Conservation (phyloP, 2,888 invertebrate species). For the Isoperla grammatica region DNA sequence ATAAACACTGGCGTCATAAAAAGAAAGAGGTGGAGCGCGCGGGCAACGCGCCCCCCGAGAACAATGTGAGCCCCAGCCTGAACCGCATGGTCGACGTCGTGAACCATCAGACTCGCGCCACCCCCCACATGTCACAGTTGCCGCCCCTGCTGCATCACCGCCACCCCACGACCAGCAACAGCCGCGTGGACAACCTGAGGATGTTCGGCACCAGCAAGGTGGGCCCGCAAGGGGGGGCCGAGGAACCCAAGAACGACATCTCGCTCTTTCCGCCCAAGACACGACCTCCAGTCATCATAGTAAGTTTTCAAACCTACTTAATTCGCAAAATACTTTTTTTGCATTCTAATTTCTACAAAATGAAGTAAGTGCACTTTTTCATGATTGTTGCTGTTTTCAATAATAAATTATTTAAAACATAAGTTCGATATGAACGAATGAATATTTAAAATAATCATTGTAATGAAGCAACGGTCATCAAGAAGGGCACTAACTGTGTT, state of each 20-base stretch:
- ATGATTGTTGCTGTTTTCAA: too few species aligned
- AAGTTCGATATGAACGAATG: too few species aligned
- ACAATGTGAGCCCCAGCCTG: background rate
- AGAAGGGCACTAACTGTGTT: too few species aligned
- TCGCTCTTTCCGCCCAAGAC: conserved; percentile 9
- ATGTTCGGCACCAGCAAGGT: conserved; percentile 30
- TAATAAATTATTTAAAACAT: too few species aligned
- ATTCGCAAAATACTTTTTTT: too few species aligned
- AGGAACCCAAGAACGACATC: conserved; percentile 12
- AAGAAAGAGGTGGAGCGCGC: conserved; percentile 35
- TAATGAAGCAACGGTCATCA: too few species aligned
- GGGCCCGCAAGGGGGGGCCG: conserved; percentile 23
- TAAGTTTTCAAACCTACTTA: background rate
- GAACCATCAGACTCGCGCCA: conserved; percentile 8
- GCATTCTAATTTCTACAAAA: too few species aligned
- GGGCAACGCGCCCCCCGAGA: background rate
- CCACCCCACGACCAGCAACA: conserved; percentile 8
- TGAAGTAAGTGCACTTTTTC: too few species aligned
- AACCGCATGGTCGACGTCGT: background rate
- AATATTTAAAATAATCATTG: too few species aligned
- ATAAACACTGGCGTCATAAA: conserved; percentile 55
- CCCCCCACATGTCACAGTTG: conserved; percentile 18
- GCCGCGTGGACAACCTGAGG: conserved; percentile 27
- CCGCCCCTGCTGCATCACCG: conserved; percentile 25
- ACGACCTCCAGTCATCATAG: conserved; percentile 8